Evolutionary conservation across 2,888 invertebrate genomes (phyloP).

Genomic region (Monoplex corrugatus): DNA sequence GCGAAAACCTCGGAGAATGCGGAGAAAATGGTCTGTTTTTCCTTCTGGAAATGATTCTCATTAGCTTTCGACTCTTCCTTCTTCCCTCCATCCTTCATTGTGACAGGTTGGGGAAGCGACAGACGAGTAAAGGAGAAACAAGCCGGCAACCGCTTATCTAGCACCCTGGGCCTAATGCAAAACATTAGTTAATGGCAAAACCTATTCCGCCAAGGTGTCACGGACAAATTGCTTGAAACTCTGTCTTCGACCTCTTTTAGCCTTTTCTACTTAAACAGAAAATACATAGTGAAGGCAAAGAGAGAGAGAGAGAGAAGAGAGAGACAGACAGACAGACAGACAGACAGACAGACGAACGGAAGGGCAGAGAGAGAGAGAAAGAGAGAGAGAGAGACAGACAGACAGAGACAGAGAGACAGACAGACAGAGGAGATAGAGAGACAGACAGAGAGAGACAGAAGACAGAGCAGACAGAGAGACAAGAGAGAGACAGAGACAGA

Average conservation of each 20-base stretch:
- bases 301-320: conserved; percentile 18
- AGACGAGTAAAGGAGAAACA: conserved; percentile 20
- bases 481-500: conserved; percentile 1
- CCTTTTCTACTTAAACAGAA: background rate
- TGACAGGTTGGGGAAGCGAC: conserved; percentile 22
- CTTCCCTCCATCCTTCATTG: conserved; percentile 38
- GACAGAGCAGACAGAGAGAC: conserved; percentile 14
- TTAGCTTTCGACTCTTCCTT: conserved; percentile 29
- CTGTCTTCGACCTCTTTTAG: conserved; percentile 26
- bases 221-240: conserved; percentile 38
- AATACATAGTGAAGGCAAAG: background rate
- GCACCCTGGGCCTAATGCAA: conserved; percentile 29
- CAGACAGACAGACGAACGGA: background rate
- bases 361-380: conserved; percentile 23
- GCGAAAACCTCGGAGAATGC: conserved; percentile 33
- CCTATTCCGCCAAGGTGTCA: conserved; percentile 45
- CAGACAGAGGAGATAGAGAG: conserved; percentile 35
- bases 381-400: conserved; percentile 36
- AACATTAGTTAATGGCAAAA: conserved; percentile 51
- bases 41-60: conserved; percentile 41
- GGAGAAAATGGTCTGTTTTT: conserved; percentile 34
- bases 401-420: conserved; percentile 44
- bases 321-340: background rate
- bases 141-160: conserved; percentile 43
- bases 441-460: conserved; percentile 47